Conservation (phyloP, 2,888 invertebrate genomes). For the Euzophera pinguis region DNA sequence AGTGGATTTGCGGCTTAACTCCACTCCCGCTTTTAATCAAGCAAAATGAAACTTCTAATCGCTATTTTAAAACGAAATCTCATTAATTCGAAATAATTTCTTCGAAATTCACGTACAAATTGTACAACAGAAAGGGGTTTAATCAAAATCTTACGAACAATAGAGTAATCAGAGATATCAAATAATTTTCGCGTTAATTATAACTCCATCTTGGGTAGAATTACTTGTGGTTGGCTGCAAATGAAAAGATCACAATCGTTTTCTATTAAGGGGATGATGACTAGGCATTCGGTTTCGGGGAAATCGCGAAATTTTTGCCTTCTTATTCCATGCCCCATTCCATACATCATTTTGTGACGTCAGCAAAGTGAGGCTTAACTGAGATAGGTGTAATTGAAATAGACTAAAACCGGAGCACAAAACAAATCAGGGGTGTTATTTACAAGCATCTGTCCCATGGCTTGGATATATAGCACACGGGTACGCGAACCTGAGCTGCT, state of each 20-base stretch:
- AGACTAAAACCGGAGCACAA: not conserved
- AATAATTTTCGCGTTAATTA: constrained; percentile 68
- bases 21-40: constrained; percentile 25
- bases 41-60: constrained; percentile 40
- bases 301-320: constrained; percentile 25
- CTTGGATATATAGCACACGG: no score
- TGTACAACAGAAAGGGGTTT: constrained; percentile 46
- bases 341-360: constrained; percentile 9
- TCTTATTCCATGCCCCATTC: constrained; percentile 16
- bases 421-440: no score
- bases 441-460: no score
- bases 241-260: constrained; percentile 73
- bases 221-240: constrained; percentile 66
- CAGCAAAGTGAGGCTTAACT: constrained; percentile 2
- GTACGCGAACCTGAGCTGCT: no score
- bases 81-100: constrained; percentile 52
- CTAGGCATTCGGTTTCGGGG: constrained; percentile 36
- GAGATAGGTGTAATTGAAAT: not conserved
- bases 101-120: constrained; percentile 42
- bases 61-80: constrained; percentile 40
- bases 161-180: constrained; percentile 68
- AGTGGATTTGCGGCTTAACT: constrained; percentile 16
- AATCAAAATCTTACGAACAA: constrained; percentile 63
- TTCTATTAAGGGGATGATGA: constrained; percentile 56
- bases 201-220: constrained; percentile 54